Evolutionary conservation across 2,888 invertebrate species (phyloP).

Genomic region (Drosophila subsilvestris): DNA sequence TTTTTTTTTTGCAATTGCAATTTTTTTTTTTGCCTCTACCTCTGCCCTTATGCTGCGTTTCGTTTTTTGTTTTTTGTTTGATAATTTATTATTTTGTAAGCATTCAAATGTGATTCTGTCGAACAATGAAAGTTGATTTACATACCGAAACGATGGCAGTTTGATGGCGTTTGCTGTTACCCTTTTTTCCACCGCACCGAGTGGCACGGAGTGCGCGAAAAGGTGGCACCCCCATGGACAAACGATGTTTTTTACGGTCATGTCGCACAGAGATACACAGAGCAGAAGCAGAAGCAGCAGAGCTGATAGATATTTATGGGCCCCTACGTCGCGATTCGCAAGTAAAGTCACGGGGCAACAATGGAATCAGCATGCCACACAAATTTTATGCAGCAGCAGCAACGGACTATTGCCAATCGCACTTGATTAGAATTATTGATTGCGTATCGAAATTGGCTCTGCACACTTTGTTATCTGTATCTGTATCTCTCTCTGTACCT

Average conservation of each 20-base stretch:
- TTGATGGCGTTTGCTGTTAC: slow-evolving; percentile 40
- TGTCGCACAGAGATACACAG: slow-evolving; percentile 47
- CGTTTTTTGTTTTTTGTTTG: slow-evolving; percentile 75
- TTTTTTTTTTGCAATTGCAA: slow-evolving; percentile 58
- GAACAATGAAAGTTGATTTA: slow-evolving; percentile 84
- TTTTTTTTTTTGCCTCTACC: slow-evolving; percentile 49
- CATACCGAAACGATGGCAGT: slow-evolving; percentile 83
- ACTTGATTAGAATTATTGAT: slow-evolving; percentile 81
- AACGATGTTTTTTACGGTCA: slow-evolving; percentile 68
- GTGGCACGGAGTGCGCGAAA: slow-evolving; percentile 11
- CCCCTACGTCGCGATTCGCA: slow-evolving; percentile 23
- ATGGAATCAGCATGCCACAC: slow-evolving; percentile 47
- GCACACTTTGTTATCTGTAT: slow-evolving; percentile 43
- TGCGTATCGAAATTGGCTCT: slow-evolving; percentile 67
- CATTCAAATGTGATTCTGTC: slow-evolving; percentile 81
- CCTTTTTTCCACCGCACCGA: slow-evolving; percentile 29
- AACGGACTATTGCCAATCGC: slow-evolving; percentile 64
- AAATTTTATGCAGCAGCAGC: slow-evolving; percentile 68
- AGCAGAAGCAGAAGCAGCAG: not conserved
- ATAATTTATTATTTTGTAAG: slow-evolving; percentile 84
- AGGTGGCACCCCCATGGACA: slow-evolving; percentile 64
- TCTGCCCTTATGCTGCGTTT: slow-evolving; percentile 63
- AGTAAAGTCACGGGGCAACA: slow-evolving; percentile 53
- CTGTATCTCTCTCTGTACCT: slow-evolving; percentile 9
- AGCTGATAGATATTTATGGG: slow-evolving; percentile 50